Percentiles rank a stretch among this genome's conserved stretches.
Conservation (phyloP, 2,113 vertebrate species). For the Albula goreensis region DNA sequence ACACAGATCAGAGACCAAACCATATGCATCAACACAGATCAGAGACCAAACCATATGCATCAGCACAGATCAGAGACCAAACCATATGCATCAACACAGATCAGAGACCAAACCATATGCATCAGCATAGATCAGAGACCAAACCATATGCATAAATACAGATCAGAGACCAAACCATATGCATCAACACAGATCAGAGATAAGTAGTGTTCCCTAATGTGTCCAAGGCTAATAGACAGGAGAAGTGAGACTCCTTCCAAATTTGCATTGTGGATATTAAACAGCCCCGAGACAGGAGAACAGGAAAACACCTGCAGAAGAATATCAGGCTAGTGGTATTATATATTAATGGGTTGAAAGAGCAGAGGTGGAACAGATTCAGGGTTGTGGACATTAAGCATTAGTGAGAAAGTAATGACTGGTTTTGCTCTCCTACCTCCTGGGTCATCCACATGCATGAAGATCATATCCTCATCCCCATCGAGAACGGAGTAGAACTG, state of each 20-base stretch:
- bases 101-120: too few species aligned
- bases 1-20: too few species aligned
- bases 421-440: conserved; percentile 60
- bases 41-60: too few species aligned
- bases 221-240: not conserved
- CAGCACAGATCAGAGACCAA: too few species aligned
- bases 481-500: conserved; percentile 80
- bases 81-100: too few species aligned
- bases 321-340: not conserved
- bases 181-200: not conserved
- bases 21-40: too few species aligned
- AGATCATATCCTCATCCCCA: conserved; percentile 78
- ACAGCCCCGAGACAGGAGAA: not conserved
- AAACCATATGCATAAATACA: too few species aligned
- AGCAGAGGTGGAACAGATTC: not conserved
- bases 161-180: too few species aligned
- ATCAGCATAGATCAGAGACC: not conserved
- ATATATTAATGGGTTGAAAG: not conserved
- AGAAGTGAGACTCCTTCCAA: too few species aligned
- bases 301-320: not conserved
- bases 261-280: not conserved
- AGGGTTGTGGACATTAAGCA: not conserved
- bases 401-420: not conserved
- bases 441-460: conserved; percentile 78
- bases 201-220: not conserved